Percentiles rank a stretch among this genome's conserved stretches.
Evolutionary conservation across 2,113 vertebrate genomes (phyloP).

Genomic region (Laticauda laticaudata): DNA sequence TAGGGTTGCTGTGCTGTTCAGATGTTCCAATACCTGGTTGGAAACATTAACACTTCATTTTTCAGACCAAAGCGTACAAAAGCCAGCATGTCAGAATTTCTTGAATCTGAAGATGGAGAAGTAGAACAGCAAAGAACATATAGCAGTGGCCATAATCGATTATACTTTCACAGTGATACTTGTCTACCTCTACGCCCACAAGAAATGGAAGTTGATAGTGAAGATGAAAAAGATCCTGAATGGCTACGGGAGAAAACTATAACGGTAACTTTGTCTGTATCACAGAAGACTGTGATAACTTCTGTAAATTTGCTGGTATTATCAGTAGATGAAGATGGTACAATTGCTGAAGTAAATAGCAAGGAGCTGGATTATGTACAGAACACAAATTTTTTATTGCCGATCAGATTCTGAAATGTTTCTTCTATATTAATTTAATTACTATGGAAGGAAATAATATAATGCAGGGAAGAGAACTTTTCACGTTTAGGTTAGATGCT

Average conservation of each 20-base stretch:
- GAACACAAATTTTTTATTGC: background rate
- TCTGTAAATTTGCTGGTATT: background rate
- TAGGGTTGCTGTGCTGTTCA: background rate
- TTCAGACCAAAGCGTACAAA: constrained; percentile 93
- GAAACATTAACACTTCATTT: background rate
- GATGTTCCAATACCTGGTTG: background rate
- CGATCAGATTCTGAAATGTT: background rate
- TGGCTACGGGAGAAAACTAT: constrained; percentile 98
- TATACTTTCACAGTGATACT: constrained; percentile 98
- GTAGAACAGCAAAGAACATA: constrained; percentile 95
- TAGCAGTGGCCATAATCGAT: constrained; percentile 95
- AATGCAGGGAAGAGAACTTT: background rate
- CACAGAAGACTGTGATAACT: background rate
- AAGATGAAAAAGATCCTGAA: constrained; percentile 94
- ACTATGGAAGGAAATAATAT: background rate
- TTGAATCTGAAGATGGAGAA: constrained; percentile 96
- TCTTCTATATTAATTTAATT: background rate
- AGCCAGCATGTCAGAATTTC: constrained; percentile 94
- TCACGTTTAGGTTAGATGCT: background rate
- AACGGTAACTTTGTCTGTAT: constrained; percentile 76
- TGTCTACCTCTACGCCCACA: constrained; percentile 95
- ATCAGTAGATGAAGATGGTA: background rate
- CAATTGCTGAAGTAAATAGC: background rate
- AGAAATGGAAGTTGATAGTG: constrained; percentile 97
- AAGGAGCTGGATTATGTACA: background rate